Conservation (phyloP, 2,113 vertebrate genomes). For the Marcusenius ussheri region DNA sequence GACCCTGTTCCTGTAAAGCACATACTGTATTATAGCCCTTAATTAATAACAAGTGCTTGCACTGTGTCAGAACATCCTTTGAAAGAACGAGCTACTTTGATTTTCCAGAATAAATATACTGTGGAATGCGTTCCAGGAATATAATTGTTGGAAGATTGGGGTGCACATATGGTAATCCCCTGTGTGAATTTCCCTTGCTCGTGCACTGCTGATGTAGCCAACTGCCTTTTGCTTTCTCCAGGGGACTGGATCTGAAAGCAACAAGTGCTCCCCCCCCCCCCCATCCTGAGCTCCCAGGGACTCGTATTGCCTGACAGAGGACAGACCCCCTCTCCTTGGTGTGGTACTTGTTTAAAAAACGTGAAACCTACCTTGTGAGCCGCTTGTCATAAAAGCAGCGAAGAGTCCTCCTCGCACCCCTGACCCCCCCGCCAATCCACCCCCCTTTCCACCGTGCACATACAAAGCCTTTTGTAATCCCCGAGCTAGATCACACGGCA, state of each 20-base stretch:
- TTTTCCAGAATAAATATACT: slow-evolving; percentile 4
- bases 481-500: neutral
- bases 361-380: neutral
- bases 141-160: slow-evolving; percentile 4
- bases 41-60: slow-evolving; percentile 2
- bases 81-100: neutral
- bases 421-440: neutral
- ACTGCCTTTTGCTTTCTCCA: neutral
- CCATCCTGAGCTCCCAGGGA: neutral
- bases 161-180: neutral
- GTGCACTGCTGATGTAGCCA: neutral
- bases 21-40: neutral
- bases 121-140: neutral
- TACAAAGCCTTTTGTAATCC: slow-evolving; percentile 9
- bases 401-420: neutral
- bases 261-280: neutral
- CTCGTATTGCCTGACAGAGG: neutral
- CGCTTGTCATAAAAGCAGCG: neutral
- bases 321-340: neutral
- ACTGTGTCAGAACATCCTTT: slow-evolving; percentile 4
- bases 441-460: neutral
- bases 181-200: neutral
- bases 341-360: neutral
- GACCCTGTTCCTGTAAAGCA: neutral
- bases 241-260: neutral